Conservation (phyloP, 2,113 vertebrate genomes). For the Sigmodon hispidus region DNA sequence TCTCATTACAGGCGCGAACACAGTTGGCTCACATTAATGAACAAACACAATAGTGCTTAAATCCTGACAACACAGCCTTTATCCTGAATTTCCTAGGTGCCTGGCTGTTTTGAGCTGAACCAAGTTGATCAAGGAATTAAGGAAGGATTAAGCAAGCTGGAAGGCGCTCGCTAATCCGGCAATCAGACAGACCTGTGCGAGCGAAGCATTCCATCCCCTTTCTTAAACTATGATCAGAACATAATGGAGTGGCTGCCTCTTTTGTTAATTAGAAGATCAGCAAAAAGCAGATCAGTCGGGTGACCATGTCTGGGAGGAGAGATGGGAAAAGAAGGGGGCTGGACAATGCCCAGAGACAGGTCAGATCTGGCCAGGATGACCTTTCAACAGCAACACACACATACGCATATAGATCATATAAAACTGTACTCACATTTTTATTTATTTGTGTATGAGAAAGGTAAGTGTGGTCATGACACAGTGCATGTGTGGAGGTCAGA, state of each 20-base stretch:
- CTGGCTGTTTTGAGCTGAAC: slow-evolving; percentile 40
- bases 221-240: slow-evolving; percentile 51
- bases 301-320: background rate
- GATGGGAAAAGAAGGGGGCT: background rate
- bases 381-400: background rate
- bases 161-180: slow-evolving; percentile 62
- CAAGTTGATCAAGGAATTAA: slow-evolving; percentile 68
- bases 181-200: slow-evolving; percentile 62
- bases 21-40: slow-evolving; percentile 44
- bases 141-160: slow-evolving; percentile 68
- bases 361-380: accelerated
- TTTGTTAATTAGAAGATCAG: slow-evolving; percentile 72
- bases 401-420: too few species aligned
- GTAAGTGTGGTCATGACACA: background rate
- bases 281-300: slow-evolving; percentile 2
- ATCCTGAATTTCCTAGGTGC: slow-evolving; percentile 38
- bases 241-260: slow-evolving; percentile 47
- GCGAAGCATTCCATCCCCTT: slow-evolving; percentile 56
- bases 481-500: background rate
- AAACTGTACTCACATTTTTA: background rate
- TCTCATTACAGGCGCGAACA: slow-evolving; percentile 21
- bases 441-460: background rate
- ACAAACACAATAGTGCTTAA: slow-evolving; percentile 40
- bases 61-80: slow-evolving; percentile 42
- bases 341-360: background rate